Conservation (phyloP, 2,113 vertebrate species). For the Crotophaga sulcirostris region DNA sequence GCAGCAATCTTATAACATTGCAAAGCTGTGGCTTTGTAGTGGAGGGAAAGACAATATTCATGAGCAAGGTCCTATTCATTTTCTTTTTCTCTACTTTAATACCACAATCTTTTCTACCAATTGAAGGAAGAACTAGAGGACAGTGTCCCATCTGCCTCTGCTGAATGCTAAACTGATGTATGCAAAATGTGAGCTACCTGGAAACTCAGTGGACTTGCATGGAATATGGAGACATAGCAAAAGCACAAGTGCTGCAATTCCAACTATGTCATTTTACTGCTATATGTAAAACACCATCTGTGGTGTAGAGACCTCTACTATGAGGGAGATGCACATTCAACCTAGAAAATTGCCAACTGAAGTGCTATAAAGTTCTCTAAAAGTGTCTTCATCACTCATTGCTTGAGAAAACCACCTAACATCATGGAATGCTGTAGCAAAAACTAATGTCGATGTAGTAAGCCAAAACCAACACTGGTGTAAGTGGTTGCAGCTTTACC, state of each 20-base stretch:
- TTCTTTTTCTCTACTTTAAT: neutral
- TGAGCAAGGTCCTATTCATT: neutral
- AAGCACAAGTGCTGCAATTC: slow-evolving; percentile 59
- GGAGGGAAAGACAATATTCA: neutral
- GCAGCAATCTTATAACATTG: neutral
- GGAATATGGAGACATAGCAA: slow-evolving; percentile 26
- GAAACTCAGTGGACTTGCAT: neutral
- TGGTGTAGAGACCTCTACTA: slow-evolving; percentile 33
- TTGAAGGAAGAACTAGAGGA: slow-evolving; percentile 13
- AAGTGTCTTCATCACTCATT: slow-evolving; percentile 6
- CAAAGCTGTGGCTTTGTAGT: neutral
- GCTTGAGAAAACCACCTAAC: neutral
- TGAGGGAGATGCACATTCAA: neutral
- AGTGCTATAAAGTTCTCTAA: slow-evolving; percentile 1
- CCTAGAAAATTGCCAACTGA: slow-evolving; percentile 12
- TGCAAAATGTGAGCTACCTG: slow-evolving; percentile 43
- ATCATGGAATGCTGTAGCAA: neutral
- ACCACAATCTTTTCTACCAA: neutral
- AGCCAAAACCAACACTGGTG: neutral
- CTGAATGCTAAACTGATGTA: slow-evolving; percentile 47
- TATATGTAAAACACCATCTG: slow-evolving; percentile 69
- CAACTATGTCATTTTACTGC: slow-evolving; percentile 34
- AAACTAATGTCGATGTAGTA: neutral
- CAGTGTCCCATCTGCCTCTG: slow-evolving; percentile 58
- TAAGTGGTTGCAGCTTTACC: neutral